Conservation (phyloP, 2,113 vertebrate species). For the Rhinoptilus africanus region DNA sequence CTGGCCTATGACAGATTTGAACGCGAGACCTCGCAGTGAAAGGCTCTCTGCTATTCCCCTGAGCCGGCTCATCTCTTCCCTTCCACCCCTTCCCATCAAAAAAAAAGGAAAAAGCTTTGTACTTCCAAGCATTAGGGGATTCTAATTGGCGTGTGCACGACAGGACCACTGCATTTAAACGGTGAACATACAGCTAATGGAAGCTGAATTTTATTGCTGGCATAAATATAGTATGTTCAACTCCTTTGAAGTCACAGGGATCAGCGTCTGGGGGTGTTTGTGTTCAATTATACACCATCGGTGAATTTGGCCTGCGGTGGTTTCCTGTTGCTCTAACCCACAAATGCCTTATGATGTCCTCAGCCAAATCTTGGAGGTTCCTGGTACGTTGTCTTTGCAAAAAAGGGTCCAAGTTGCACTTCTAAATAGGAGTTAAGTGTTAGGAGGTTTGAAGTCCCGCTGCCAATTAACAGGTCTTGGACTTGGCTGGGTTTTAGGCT, state of each 20-base stretch:
- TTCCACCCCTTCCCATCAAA: neutral
- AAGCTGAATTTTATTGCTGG: neutral
- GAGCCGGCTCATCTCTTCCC: neutral
- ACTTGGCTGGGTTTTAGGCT: fast-evolving
- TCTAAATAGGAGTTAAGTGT: neutral
- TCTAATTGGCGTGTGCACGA: neutral
- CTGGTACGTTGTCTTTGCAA: fast-evolving
- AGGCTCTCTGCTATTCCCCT: conserved; percentile 53
- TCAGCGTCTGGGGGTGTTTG: neutral
- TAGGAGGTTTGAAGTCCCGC: neutral
- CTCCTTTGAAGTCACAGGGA: conserved; percentile 2
- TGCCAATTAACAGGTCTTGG: neutral
- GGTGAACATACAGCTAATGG: conserved; percentile 7
- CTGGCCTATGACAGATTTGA: neutral
- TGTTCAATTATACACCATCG: neutral
- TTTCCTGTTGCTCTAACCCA: neutral
- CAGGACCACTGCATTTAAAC: neutral
- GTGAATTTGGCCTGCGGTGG: neutral
- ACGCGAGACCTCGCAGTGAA: neutral
- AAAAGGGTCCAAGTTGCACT: fast-evolving
- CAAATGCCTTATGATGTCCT: fast-evolving
- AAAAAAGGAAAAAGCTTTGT: neutral
- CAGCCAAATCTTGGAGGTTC: neutral
- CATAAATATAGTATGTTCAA: neutral
- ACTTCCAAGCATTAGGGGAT: neutral